Base-by-base conservation (phyloP, 2,888 invertebrate genomes). In the Pristionchus mayeri region DNA sequence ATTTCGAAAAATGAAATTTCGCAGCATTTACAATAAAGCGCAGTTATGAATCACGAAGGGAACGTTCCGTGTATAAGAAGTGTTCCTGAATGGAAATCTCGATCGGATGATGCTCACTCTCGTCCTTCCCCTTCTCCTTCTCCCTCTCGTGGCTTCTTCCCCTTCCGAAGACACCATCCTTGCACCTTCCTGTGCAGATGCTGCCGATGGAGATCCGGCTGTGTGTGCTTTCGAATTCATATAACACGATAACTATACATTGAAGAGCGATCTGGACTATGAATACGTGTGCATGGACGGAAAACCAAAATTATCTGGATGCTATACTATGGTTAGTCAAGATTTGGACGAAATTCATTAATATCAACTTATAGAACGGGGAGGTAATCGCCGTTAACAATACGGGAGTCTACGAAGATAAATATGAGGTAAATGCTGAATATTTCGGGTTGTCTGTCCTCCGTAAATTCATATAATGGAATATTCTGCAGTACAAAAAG, bases 141-240 rank as follows among this genome's bases (percentile, higher is more conserved):
- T 75, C 37, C 75, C 75, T 44, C 75, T n/a, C n/a, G n/a, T n/a
- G n/a, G n/a, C n/a, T 75, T 48, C 27, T 48, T 44, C 44, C 75
- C 2, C 4, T 24, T 57, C 7, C 24, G 11, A 21, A 57, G 7
- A 6, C 24, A 11, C 24, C 57, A 21, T 57, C 21, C 57, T 13
- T 13, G 44, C 6, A 44, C 44, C 13, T 44, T 6, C 44, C 18
- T 63, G 57, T 13, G 27, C 57, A 9, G 57, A 13, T 18, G 27
- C 13, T 27, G 16, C 24, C 13, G 57, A 60, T 27, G 57, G 57
- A 30, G 57, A 27, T 11, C 13, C 24, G 27, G 24, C 13, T 52
- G 52, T 52, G 21, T 21, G 52, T 52, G 52, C 3, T 1, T 3
- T 52, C 21, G 0, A 16, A 4, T n/a, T n/a, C n/a, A n/a, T n/a